phyloP scores from a whole-genome alignment of 1,140 invertebrate genomes.

The Lordiphosa stackelbergi region DNA sequence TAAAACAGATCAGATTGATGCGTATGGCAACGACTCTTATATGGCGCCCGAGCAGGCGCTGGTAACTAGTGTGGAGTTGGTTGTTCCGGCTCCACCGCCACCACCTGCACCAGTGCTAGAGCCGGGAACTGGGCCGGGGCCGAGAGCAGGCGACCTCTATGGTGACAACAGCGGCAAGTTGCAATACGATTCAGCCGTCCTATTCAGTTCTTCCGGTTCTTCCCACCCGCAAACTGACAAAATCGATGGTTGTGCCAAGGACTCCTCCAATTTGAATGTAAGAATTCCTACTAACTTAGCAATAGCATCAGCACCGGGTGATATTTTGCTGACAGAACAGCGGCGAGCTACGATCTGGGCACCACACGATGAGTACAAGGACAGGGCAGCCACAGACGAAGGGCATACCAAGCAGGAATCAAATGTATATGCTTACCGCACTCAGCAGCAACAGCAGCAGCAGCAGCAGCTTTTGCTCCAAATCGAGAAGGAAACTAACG shows the following conservation, averaged over 20 bases:
- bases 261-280: slow-evolving; percentile 58
- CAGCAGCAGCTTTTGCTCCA: slow-evolving; percentile 40
- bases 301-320: slow-evolving; percentile 51
- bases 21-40: slow-evolving; percentile 26
- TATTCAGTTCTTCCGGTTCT: slow-evolving; percentile 20
- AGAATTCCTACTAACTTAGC: slow-evolving; percentile 62
- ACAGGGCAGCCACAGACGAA: slow-evolving; percentile 3
- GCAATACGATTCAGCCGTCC: slow-evolving; percentile 18
- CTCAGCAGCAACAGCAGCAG: slow-evolving; percentile 20
- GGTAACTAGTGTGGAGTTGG: slow-evolving; percentile 58
- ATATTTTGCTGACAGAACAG: slow-evolving; percentile 53
- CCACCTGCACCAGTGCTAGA: neutral
- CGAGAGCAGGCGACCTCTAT: neutral
- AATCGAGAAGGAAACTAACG: slow-evolving; percentile 43
- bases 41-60: slow-evolving; percentile 58
- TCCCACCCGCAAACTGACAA: slow-evolving; percentile 36
- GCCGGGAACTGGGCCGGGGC: neutral
- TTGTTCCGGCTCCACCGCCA: slow-evolving; percentile 39
- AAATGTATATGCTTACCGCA: slow-evolving; percentile 25
- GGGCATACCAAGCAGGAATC: slow-evolving; percentile 9
- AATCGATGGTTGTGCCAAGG: slow-evolving; percentile 67
- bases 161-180: slow-evolving; percentile 14
- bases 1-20: slow-evolving; percentile 6
- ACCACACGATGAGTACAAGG: slow-evolving; percentile 47
- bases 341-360: slow-evolving; percentile 42